Evolutionary conservation across 2,888 invertebrate genomes (phyloP).

Genomic region (Caenorhabditis sp.): DNA sequence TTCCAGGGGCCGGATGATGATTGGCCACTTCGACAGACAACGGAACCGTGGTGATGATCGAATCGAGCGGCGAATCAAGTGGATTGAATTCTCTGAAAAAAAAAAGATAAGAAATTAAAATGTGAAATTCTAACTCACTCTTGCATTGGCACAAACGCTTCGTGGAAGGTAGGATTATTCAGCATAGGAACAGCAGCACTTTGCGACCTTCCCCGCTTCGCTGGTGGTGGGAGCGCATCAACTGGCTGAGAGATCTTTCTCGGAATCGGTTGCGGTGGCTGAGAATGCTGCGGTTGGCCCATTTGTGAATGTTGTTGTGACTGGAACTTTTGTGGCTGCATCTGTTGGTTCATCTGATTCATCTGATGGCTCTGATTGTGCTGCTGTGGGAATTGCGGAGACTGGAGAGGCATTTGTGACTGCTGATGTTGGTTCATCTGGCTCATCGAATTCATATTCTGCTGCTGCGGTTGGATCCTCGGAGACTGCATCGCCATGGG

Average conservation of each 20-base stretch:
- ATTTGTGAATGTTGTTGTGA: not conserved
- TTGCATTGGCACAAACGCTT: not conserved
- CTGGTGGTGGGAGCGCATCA: slow-evolving; percentile 3
- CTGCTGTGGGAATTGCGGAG: not conserved
- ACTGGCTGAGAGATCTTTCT: not conserved
- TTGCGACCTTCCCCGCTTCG: slow-evolving; percentile 10
- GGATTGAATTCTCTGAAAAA: not conserved
- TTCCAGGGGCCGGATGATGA: not conserved
- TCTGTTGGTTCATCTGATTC: slow-evolving; percentile 6
- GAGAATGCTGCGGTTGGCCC: not conserved
- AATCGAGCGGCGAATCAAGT: slow-evolving; percentile 58
- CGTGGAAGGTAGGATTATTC: not conserved
- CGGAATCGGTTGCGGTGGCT: not conserved
- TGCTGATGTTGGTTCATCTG: slow-evolving; percentile 1
- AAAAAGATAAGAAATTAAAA: too few species aligned
- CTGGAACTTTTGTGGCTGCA: not conserved
- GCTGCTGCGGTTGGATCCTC: not conserved
- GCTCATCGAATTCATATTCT: not conserved
- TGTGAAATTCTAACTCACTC: slow-evolving; percentile 18
- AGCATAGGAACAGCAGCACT: not conserved
- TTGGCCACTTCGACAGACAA: slow-evolving; percentile 39
- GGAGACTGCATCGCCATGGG: not conserved
- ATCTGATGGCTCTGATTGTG: not conserved
- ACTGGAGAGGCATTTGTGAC: not conserved
- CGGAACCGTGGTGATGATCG: slow-evolving; percentile 65